These are phyloP conservation scores for Acanthurus lineatus DNA, from an alignment of 2,797 vertebrate genomes.

Conservation along the genomic window DNA sequence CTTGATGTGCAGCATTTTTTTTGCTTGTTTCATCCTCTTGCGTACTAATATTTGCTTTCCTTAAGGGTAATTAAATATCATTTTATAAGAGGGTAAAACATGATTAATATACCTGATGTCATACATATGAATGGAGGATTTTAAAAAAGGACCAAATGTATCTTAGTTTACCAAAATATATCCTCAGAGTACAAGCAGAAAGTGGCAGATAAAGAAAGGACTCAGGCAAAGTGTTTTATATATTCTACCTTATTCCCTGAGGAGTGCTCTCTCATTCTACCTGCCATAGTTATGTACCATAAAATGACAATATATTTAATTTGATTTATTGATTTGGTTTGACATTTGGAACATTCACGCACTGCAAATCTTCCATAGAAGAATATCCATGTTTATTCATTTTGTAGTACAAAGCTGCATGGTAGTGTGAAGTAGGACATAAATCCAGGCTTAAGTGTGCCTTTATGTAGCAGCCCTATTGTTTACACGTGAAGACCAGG, in stretches of 20 bases:
- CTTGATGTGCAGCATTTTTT: constrained; percentile 1
- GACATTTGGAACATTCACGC: constrained; percentile 9
- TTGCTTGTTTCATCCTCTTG: background rate
- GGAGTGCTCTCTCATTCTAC: no score
- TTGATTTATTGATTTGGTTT: background rate
- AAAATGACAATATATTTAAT: no score
- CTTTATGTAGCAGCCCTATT: constrained; percentile 36
- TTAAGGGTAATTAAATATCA: constrained; percentile 2
- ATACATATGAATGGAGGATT: background rate
- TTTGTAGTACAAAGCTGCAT: constrained; percentile 21
- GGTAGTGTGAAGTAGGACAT: constrained; percentile 29
- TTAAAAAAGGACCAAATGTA: background rate
- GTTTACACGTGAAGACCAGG: constrained; percentile 25
- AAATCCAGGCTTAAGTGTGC: constrained; percentile 39
- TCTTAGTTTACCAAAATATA: no score
- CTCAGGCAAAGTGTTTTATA: no score
- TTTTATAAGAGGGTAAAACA: constrained; percentile 4
- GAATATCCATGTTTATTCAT: constrained; percentile 12
- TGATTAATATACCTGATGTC: constrained; percentile 8
- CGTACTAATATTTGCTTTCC: constrained; percentile 15
- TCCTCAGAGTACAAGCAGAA: no score
- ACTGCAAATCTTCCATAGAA: constrained; percentile 14
- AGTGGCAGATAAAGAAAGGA: no score
- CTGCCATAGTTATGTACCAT: no score
- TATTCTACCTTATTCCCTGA: no score